Percentiles rank a stretch among this genome's conserved stretches.
Evolutionary conservation across 2,113 vertebrate genomes (phyloP).

Genomic region (Megaceryle maxima): DNA sequence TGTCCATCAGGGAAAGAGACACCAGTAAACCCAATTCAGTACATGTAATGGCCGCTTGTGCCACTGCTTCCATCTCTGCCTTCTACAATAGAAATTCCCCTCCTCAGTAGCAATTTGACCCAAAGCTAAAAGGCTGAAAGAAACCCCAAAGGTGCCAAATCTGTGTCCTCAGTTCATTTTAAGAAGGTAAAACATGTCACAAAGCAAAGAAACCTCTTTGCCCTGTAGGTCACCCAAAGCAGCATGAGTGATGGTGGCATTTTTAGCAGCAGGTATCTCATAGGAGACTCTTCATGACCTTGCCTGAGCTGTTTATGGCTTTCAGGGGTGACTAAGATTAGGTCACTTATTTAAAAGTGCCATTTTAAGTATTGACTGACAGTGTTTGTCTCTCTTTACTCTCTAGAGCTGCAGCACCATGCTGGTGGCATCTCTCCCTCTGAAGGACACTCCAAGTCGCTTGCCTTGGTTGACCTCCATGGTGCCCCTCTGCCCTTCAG

Average conservation of each 20-base stretch:
- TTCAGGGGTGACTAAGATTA: background rate
- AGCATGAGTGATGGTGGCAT: background rate
- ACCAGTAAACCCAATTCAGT: background rate
- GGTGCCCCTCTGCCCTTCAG: background rate
- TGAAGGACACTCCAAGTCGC: accelerated
- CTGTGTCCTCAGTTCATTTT: background rate
- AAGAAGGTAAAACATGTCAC: background rate
- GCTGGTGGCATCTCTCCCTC: background rate
- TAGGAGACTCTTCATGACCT: background rate
- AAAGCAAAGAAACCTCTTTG: background rate
- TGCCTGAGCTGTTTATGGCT: background rate
- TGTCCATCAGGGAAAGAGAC: background rate
- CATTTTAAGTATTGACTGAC: background rate
- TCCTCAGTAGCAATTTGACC: background rate
- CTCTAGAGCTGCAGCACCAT: background rate
- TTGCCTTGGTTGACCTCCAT: background rate
- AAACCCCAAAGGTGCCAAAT: background rate
- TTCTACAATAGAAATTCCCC: background rate
- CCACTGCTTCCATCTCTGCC: background rate
- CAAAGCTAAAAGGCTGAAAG: background rate
- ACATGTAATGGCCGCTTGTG: background rate
- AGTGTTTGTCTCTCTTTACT: background rate
- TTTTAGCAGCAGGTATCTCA: background rate
- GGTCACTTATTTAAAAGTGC: background rate
- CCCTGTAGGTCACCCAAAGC: background rate